Evolutionary conservation across 2,888 invertebrate genomes (phyloP).

Genomic region (Metacarcinus magister): DNA sequence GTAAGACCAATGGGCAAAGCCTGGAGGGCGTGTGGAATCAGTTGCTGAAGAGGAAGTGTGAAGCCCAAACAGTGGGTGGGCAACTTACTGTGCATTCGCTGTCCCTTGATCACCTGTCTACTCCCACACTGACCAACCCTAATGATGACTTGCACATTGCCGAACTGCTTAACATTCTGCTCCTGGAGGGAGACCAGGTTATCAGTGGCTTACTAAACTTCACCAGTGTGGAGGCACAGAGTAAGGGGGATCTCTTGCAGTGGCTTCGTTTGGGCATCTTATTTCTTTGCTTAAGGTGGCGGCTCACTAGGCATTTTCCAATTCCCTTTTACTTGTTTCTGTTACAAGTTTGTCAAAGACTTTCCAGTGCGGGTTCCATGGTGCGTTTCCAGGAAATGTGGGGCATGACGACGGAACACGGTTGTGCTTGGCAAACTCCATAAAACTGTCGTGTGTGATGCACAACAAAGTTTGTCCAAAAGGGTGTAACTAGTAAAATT

Average conservation of each 20-base stretch:
- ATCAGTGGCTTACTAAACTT: constrained; percentile 20
- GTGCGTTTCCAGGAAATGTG: too few species aligned
- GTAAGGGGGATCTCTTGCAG: not conserved
- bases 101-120: not conserved
- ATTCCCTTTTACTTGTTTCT: too few species aligned
- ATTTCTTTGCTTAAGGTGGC: too few species aligned
- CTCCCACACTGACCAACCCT: not conserved
- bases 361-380: too few species aligned
- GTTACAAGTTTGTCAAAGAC: too few species aligned
- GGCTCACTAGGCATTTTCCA: too few species aligned
- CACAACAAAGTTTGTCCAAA: too few species aligned
- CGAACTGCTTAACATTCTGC: constrained; percentile 28
- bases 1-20: constrained; percentile 46
- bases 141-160: constrained; percentile 33
- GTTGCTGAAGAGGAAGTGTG: constrained; percentile 43
- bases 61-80: not conserved
- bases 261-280: not conserved
- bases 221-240: constrained; percentile 35
- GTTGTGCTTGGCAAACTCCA: too few species aligned
- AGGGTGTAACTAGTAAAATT: too few species aligned
- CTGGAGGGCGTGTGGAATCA: constrained; percentile 21
- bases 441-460: too few species aligned
- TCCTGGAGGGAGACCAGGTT: constrained; percentile 52
- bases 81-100: not conserved
- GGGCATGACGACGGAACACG: too few species aligned